Conservation (phyloP, 2,888 invertebrate genomes). For the Orgyia antiqua region DNA sequence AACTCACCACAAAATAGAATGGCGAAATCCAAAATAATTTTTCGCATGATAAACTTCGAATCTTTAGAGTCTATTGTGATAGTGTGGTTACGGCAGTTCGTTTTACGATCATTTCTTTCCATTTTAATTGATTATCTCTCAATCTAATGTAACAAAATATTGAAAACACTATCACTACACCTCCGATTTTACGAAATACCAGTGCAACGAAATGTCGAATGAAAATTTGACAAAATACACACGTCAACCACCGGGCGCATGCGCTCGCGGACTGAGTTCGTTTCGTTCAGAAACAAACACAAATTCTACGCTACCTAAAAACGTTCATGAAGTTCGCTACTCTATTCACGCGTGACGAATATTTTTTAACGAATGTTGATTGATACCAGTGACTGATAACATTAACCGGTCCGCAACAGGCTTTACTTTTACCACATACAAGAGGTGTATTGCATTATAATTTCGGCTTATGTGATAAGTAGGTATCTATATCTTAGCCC, state of each 20-base stretch:
- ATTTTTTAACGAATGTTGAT: constrained; percentile 12
- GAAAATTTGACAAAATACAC: constrained; percentile 23
- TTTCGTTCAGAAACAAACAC: constrained; percentile 28
- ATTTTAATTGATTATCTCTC: constrained; percentile 37
- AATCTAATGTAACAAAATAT: constrained; percentile 23
- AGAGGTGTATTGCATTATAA: too few relatives aligned
- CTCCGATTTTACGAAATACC: constrained; percentile 53
- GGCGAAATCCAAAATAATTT: constrained; percentile 82
- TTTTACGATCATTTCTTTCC: constrained; percentile 65
- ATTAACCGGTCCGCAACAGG: too few relatives aligned
- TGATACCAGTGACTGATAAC: too few relatives aligned
- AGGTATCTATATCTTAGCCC: too few relatives aligned
- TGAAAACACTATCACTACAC: constrained; percentile 35
- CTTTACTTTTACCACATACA: too few relatives aligned
- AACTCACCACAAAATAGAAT: constrained; percentile 84
- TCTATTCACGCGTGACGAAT: constrained; percentile 16
- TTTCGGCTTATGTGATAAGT: too few relatives aligned
- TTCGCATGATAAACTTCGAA: constrained; percentile 77
- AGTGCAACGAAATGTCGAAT: constrained; percentile 34
- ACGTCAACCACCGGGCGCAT: constrained; percentile 61
- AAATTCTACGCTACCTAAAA: too few relatives aligned
- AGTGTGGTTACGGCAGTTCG: constrained; percentile 55
- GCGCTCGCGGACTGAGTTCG: constrained; percentile 68
- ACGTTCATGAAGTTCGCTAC: constrained; percentile 19
- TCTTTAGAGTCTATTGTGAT: constrained; percentile 73